A percentile compares a stretch with the other conserved stretches of the same genome.
Conservation (phyloP, 2,888 invertebrate genomes). For the Standfussiana lucernea region DNA sequence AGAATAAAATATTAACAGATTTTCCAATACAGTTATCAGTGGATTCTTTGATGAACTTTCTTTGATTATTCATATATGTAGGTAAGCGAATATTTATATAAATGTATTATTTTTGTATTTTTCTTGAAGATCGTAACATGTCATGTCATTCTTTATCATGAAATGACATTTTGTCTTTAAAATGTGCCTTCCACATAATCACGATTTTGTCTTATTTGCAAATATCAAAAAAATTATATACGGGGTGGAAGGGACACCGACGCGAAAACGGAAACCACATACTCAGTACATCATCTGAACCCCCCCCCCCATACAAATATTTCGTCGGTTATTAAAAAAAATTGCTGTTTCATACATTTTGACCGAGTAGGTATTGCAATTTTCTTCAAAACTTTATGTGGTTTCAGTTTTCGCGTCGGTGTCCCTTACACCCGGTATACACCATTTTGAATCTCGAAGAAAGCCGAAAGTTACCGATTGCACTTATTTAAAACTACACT, state of each 20-base stretch:
- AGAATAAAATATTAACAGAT: conserved; percentile 53
- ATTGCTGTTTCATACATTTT: too few relatives aligned
- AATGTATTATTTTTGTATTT: conserved; percentile 52
- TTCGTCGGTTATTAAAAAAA: too few relatives aligned
- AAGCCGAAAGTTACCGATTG: conserved; percentile 37
- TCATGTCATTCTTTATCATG: conserved; percentile 33
- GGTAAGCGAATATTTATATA: conserved; percentile 36
- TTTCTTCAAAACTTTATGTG: too few relatives aligned
- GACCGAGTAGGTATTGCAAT: too few relatives aligned
- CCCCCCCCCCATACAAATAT: too few relatives aligned
- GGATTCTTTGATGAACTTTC: conserved; percentile 31
- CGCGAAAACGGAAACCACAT: too few relatives aligned
- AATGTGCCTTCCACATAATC: conserved; percentile 60
- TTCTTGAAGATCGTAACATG: conserved; percentile 34
- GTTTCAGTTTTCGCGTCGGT: too few relatives aligned
- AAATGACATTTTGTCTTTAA: conserved; percentile 47
- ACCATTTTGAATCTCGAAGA: conserved; percentile 56
- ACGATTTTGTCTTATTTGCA: conserved; percentile 30
- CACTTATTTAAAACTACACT: conserved; percentile 13
- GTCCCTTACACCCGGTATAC: too few relatives aligned
- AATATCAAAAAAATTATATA: conserved; percentile 24
- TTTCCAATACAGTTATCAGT: conserved; percentile 47
- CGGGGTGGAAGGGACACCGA: too few relatives aligned
- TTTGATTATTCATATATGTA: conserved; percentile 44
- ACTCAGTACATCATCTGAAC: too few relatives aligned